Conservation (phyloP, 2,888 invertebrate species). For the Ectobius pallidus region DNA sequence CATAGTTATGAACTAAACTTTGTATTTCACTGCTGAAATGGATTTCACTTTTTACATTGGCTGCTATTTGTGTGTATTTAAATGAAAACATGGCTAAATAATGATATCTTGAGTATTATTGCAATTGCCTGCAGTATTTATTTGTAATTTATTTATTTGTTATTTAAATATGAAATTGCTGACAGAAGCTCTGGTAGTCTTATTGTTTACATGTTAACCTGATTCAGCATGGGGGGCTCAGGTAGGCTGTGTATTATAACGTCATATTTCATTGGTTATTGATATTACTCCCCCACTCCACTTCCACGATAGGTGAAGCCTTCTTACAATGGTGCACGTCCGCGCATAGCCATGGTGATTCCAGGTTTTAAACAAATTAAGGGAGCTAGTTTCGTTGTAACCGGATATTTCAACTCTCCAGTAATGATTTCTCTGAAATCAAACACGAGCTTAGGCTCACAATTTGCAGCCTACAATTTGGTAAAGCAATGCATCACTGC, state of each 20-base stretch:
- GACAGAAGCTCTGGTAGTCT: not conserved
- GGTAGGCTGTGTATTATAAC: not conserved
- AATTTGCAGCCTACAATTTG: too few relatives aligned
- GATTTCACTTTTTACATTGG: too few relatives aligned
- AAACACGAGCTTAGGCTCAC: too few relatives aligned
- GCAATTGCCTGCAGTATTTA: not conserved
- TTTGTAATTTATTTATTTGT: slow-evolving; percentile 4
- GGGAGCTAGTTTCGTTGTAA: not conserved
- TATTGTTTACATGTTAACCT: not conserved
- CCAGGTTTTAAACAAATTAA: not conserved
- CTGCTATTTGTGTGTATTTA: too few relatives aligned
- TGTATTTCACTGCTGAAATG: too few relatives aligned
- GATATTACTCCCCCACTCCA: not conserved
- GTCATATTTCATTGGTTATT: not conserved
- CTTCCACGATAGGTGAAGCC: not conserved
- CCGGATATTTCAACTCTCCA: not conserved
- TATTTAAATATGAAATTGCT: slow-evolving; percentile 6
- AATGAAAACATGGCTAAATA: too few relatives aligned
- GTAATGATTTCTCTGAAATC: not conserved
- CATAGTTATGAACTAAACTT: too few relatives aligned
- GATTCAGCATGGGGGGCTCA: not conserved
- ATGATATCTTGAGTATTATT: not conserved
- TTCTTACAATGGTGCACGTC: not conserved
- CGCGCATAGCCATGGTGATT: not conserved
- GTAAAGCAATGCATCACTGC: too few relatives aligned